These are phyloP conservation scores for Diprion similis DNA, from an alignment of 1,140 invertebrate species.

Conservation along the genomic window DNA sequence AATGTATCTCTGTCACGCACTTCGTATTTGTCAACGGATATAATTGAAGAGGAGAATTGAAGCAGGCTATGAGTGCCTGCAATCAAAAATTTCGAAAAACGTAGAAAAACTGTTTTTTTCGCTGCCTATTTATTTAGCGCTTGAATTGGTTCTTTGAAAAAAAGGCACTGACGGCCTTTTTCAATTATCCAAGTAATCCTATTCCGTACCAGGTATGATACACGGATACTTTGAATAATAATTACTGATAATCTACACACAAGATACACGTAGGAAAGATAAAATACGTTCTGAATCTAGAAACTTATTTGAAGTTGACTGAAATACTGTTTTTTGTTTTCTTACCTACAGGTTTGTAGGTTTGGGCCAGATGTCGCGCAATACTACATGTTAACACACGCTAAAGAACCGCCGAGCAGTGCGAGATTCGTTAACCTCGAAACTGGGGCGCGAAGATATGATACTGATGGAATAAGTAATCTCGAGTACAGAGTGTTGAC, in stretches of 20 bases:
- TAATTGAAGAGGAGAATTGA: no score
- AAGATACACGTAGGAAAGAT: no score
- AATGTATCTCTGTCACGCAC: constrained; percentile 9
- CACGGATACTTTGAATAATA: no score
- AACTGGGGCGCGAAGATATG: constrained; percentile 64
- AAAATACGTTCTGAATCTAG: constrained; percentile 3
- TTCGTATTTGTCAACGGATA: constrained; percentile 18
- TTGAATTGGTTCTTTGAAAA: no score
- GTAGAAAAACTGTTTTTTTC: no score
- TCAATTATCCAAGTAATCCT: no score
- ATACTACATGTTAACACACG: constrained; percentile 81
- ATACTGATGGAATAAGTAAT: constrained; percentile 71
- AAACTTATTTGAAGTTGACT: constrained; percentile 58
- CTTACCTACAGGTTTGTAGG: constrained; percentile 68
- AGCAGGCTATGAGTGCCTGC: no score
- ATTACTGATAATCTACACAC: no score
- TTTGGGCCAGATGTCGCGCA: constrained; percentile 75
- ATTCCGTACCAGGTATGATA: no score
- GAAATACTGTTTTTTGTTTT: constrained; percentile 32
- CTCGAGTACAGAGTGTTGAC: constrained; percentile 59
- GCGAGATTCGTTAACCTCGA: constrained; percentile 67
- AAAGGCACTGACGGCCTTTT: no score
- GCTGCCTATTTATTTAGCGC: no score
- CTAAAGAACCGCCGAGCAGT: constrained; percentile 67
- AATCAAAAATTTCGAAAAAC: no score